Conservation (phyloP, 1,140 invertebrate genomes). For the Ceratoteleas bidentatus region DNA sequence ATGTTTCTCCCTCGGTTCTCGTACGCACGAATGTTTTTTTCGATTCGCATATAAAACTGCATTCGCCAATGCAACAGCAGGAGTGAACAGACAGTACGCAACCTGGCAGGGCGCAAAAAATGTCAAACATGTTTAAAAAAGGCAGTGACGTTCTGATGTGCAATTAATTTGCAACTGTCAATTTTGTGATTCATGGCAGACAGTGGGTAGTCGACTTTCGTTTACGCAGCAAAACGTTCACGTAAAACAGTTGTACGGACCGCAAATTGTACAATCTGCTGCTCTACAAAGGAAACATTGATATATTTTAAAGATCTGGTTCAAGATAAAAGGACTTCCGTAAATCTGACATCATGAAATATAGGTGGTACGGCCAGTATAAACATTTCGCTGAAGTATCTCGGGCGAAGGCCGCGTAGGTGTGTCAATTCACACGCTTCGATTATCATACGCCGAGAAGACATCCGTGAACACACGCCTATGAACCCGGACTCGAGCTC, state of each 20-base stretch:
- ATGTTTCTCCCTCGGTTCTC: no score
- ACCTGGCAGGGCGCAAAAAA: conserved; percentile 9
- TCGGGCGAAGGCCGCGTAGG: conserved; percentile 38
- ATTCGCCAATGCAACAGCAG: neutral
- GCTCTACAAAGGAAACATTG: conserved; percentile 29
- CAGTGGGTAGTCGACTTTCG: conserved; percentile 18
- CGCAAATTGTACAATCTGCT: conserved; percentile 44
- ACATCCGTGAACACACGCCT: conserved; percentile 51
- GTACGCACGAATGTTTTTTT: no score
- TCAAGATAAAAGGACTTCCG: conserved; percentile 52
- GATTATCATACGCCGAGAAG: conserved; percentile 21
- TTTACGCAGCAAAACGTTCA: conserved; percentile 6
- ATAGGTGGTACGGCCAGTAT: conserved; percentile 24
- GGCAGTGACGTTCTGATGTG: conserved; percentile 4
- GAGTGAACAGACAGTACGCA: neutral
- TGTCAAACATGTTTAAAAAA: conserved; percentile 5
- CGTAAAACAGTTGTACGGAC: conserved; percentile 27
- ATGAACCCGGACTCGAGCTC: conserved; percentile 70
- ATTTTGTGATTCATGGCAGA: conserved; percentile 26
- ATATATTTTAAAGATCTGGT: conserved; percentile 42
- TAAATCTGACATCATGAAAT: conserved; percentile 52
- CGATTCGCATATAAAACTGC: no score
- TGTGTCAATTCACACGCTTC: conserved; percentile 60
- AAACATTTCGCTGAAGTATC: conserved; percentile 39
- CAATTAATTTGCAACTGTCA: conserved; percentile 39